Evolutionary conservation across 1,140 invertebrate genomes (phyloP), one percentile per base, ranked within the genome.

Genomic region (Vanessa atalanta): DNA sequence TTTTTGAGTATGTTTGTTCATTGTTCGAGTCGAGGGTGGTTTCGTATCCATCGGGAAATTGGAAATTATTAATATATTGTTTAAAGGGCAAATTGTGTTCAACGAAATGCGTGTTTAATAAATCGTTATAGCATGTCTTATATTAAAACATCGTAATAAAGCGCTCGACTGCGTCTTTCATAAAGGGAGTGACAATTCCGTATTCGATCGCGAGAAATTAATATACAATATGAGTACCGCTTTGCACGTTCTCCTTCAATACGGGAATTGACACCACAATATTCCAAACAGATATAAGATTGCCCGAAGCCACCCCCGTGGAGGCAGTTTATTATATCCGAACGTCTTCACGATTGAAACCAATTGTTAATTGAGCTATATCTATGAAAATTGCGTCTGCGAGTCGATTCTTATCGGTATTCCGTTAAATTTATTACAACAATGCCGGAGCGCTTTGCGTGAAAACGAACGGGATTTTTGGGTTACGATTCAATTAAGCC

Each of bases 351-450:
- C 87, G 89, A 92, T 92, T 91, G 89, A 91, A 91, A 91, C 90
- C 90, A 85, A 91, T 91, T 92, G 89, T 91, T 92, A 92, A 91
- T 92, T 92, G 90, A 92, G 90, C 86, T 83, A 88, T 92, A 92
- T 92, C 90, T 90, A 91, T 90, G 89, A 91, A 89, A 91, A 90
- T 90, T 85, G 86, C 87, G 87, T 86, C 86, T 84, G 81, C 79
- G 80, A 82, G 80, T 82, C 85, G 88, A 91, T 89, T 85, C 87
- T 89, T 92, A 92, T 91, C 88, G 87, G 84, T 76, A 86, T 88
- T 84, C 80, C 86, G 88, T 88, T 87, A 83, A 90, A 91, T 90
- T 92, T 92, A 90, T 90, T 86, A 84, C 83, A 74, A 81, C 81
- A 82, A 31, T 31, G 26, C 26, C 26, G 26, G 31, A 37, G 31